Evolutionary conservation across 37 sponge, comb jelly and placozoan species (phyloP).

Genomic region (Petrosia ficiformis): DNA sequence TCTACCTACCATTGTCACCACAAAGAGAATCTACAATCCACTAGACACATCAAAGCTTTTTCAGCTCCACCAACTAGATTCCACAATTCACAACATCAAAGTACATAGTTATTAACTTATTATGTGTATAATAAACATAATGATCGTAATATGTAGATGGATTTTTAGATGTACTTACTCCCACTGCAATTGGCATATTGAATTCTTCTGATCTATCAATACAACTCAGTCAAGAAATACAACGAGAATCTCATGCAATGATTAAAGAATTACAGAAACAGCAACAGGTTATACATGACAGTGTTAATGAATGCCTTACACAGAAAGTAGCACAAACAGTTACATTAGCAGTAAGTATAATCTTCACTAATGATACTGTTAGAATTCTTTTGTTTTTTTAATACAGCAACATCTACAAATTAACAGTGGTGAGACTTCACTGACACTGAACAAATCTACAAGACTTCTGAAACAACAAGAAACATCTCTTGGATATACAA

Average conservation of each 20-base stretch:
- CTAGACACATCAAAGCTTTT: constrained; percentile 4
- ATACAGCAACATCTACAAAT: constrained; percentile 75
- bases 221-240: constrained; percentile 12
- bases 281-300: constrained; percentile 45
- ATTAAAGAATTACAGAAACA: constrained; percentile 24
- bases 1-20: background rate
- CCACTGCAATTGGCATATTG: constrained; percentile 31
- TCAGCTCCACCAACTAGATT: background rate
- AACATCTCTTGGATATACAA: constrained; percentile 61
- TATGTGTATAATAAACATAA: background rate
- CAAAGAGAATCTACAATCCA: background rate
- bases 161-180: constrained; percentile 33
- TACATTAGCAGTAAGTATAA: constrained; percentile 55
- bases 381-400: background rate
- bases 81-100: background rate
- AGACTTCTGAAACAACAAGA: constrained; percentile 45
- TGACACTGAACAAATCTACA: constrained; percentile 41
- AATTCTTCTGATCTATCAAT: constrained; percentile 17
- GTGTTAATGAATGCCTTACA: constrained; percentile 68
- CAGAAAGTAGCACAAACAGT: constrained; percentile 73
- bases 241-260: constrained; percentile 24
- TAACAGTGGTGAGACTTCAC: constrained; percentile 55
- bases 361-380: background rate
- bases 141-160: constrained; percentile 2
- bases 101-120: background rate